Conservation (phyloP, 2,888 invertebrate species). For the Molorchus minor region DNA sequence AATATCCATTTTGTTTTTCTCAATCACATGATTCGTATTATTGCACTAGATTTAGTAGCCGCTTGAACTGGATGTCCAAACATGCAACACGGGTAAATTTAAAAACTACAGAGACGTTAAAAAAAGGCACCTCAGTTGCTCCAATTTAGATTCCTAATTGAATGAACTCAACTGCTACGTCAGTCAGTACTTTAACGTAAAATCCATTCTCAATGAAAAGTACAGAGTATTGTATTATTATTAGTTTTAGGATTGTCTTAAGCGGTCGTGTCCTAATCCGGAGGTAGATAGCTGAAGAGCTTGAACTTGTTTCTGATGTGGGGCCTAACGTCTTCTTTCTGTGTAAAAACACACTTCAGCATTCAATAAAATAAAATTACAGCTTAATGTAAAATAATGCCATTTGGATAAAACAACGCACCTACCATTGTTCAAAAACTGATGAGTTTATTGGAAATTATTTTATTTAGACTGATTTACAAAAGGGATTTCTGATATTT, state of each 20-base stretch:
- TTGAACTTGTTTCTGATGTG: conserved; percentile 91
- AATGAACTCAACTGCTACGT: conserved; percentile 36
- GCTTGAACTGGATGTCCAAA: no score
- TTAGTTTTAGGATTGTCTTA: conserved; percentile 46
- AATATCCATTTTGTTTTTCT: conserved; percentile 26
- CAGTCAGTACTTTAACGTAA: conserved; percentile 55
- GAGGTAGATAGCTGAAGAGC: conserved; percentile 87
- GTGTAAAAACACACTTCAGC: conserved; percentile 61
- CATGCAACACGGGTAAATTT: conserved; percentile 11
- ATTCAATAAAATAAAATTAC: no score
- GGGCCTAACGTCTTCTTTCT: conserved; percentile 93
- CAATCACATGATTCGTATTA: conserved; percentile 39
- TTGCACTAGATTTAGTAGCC: conserved; percentile 38
- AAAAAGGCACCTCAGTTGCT: conserved; percentile 51
- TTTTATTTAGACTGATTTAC: no score
- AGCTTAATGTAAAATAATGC: no score
- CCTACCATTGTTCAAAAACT: no score
- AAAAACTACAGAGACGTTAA: conserved; percentile 39
- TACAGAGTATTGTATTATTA: conserved; percentile 42
- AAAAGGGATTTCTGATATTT: no score
- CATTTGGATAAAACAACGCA: no score
- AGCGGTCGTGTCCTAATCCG: conserved; percentile 68
- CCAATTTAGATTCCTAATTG: conserved; percentile 25
- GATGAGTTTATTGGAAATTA: no score
- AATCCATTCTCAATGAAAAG: conserved; percentile 37